Base-by-base conservation (phyloP, 2,888 invertebrate genomes). In the Agriotes lineatus region DNA sequence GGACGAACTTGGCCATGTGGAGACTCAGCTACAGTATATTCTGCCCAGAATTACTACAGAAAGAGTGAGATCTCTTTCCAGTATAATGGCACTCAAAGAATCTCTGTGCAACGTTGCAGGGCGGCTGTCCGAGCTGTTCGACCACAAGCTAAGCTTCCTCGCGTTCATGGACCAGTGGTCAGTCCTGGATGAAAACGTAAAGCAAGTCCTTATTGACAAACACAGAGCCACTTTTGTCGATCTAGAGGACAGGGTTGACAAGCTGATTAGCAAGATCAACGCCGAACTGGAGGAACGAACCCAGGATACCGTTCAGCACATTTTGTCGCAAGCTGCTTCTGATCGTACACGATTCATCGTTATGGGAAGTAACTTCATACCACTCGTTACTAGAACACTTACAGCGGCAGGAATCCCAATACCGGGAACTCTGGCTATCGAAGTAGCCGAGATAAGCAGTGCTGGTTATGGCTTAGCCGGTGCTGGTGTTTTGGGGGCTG, bases 1-100 rank as follows among this genome's bases (percentile, higher is more conserved):
- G 33, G 44, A 66, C 19, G 66, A 66, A 52, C 37, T 66, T 12
- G 14, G 16, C n/a, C 7, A 39, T 33, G 44, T 35, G 1, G 44
- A 66, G 42, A 52, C 12, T n/a, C n/a, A n/a, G 7, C 12, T 66
- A 4, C 16, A 42, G 9, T 14, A 10, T 20, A 10, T 33, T 4
- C 22, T 66, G 10, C 5, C 25, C 14, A 59, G 18, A 14, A 33
- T 66, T 9, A 9, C 37, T 22, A 14, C 20, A 12, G 42, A 66
- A 25, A 52, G 25, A 4, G 42, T 33, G 7, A 22, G 22, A 14
- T 5, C 4, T 10, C 37, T 66, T 33, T 6, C 52, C 7, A 66
- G 7, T 9, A 2, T 60, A n/a, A 6, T 10, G 0, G 19, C n/a
- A 6, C 35, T 66, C 1, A 9, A 33, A 12, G 39, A 42, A 7